A percentile compares a stretch with the other conserved stretches of the same genome.
phyloP scores from a whole-genome alignment of 2,888 invertebrate genomes.

The Aphidoletes aphidimyza region DNA sequence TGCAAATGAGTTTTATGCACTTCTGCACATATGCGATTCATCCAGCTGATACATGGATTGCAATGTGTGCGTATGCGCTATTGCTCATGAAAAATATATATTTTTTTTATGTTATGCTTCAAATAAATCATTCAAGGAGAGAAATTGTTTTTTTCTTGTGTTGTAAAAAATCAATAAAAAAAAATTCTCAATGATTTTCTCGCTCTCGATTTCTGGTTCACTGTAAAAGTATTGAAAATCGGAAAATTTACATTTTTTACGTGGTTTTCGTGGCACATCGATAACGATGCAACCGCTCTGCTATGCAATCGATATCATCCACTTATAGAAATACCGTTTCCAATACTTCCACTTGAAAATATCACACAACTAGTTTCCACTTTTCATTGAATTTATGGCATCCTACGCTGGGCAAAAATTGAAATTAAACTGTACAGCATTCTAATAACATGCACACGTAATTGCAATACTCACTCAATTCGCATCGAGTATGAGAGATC shows the following conservation, averaged over 20 bases:
- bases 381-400: no score
- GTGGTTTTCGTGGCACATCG: neutral
- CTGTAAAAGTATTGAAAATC: neutral
- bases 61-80: neutral
- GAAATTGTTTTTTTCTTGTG: no score
- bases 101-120: neutral
- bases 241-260: no score
- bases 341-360: no score
- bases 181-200: neutral
- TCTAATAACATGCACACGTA: neutral
- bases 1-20: constrained; percentile 53
- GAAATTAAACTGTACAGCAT: neutral
- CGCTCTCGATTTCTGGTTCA: neutral
- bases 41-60: neutral
- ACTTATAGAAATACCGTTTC: no score
- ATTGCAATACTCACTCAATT: neutral
- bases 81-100: constrained; percentile 27
- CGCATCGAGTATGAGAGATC: neutral
- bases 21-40: constrained; percentile 37
- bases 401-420: no score
- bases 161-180: no score
- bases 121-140: constrained; percentile 28
- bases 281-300: no score
- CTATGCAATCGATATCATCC: no score
- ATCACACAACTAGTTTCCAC: no score